Percentiles rank a stretch among this genome's conserved stretches.
Evolutionary conservation across 2,888 invertebrate species (phyloP).

Genomic region (Chorisops tibialis): DNA sequence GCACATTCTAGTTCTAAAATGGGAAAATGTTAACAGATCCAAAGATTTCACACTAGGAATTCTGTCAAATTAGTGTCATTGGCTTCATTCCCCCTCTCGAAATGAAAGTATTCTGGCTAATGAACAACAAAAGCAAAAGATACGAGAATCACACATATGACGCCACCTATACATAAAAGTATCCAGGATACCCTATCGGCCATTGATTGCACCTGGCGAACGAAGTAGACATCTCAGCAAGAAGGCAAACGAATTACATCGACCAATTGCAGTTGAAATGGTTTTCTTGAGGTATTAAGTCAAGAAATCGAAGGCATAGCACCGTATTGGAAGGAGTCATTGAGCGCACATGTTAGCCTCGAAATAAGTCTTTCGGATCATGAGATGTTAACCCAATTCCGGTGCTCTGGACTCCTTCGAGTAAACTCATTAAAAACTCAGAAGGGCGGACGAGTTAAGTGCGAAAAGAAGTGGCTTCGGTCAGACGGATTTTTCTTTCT

Average conservation of each 20-base stretch:
- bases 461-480: slow-evolving; percentile 1
- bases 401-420: not conserved
- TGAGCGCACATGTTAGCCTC: slow-evolving; percentile 11
- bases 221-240: slow-evolving; percentile 31
- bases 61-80: slow-evolving; percentile 23
- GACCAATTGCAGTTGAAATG: slow-evolving; percentile 28
- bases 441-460: slow-evolving; percentile 8
- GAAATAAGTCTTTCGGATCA: not conserved
- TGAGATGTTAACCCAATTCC: not conserved
- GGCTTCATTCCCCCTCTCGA: slow-evolving; percentile 9
- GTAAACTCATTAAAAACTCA: slow-evolving; percentile 14
- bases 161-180: not conserved
- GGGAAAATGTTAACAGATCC: too few species aligned
- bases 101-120: not conserved
- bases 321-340: slow-evolving; percentile 9
- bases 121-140: not conserved
- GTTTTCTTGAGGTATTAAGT: slow-evolving; percentile 30
- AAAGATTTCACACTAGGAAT: not conserved
- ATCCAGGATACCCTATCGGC: not conserved
- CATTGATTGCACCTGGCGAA: slow-evolving; percentile 28
- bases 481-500: too few species aligned
- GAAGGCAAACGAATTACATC: slow-evolving; percentile 23
- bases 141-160: not conserved
- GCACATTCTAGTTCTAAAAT: too few species aligned
- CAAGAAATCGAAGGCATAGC: slow-evolving; percentile 27